Conservation (phyloP, 1,140 invertebrate genomes). For the Diabrotica virgifera region DNA sequence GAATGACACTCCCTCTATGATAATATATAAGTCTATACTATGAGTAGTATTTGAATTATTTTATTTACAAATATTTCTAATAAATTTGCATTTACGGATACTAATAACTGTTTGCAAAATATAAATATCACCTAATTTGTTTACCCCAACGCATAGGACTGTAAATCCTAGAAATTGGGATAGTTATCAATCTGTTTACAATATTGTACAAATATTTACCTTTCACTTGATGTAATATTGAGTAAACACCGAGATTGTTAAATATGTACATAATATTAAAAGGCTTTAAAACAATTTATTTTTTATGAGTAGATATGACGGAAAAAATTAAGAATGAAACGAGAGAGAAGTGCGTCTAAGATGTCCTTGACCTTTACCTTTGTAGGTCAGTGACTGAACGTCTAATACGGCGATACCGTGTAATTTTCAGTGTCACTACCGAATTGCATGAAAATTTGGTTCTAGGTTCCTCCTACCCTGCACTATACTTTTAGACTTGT, state of each 20-base stretch:
- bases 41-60: too few relatives aligned
- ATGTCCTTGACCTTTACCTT: slow-evolving; percentile 1
- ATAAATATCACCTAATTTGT: not conserved
- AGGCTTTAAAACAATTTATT: slow-evolving; percentile 3
- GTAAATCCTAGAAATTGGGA: slow-evolving; percentile 1
- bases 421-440: too few relatives aligned
- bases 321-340: not conserved
- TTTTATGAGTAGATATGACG: not conserved
- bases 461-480: too few relatives aligned
- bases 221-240: not conserved
- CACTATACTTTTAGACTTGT: too few relatives aligned
- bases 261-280: not conserved
- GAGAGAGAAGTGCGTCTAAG: not conserved
- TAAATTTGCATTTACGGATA: too few relatives aligned
- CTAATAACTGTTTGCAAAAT: not conserved
- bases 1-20: too few relatives aligned
- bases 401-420: too few relatives aligned
- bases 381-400: too few relatives aligned
- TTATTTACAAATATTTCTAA: too few relatives aligned
- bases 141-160: not conserved
- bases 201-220: not conserved
- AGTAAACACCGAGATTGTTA: not conserved
- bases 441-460: too few relatives aligned
- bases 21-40: too few relatives aligned
- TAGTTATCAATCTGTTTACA: slow-evolving; percentile 3